These are phyloP conservation scores for Drosophila azteca DNA, from an alignment of 1,140 invertebrate species.

Conservation along the genomic window DNA sequence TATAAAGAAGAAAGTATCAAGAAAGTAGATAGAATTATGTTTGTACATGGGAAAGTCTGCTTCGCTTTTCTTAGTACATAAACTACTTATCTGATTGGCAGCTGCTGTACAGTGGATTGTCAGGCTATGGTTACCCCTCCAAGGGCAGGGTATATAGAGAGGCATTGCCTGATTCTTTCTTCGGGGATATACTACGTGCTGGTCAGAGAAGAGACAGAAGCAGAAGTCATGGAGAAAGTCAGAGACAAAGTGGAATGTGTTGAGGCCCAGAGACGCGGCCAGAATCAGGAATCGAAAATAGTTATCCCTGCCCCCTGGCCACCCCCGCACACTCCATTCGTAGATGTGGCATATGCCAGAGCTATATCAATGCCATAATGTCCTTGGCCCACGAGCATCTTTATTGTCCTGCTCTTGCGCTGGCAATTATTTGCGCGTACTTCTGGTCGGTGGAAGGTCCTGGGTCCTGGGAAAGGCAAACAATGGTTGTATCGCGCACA, in stretches of 20 bases:
- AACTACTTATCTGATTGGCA: no score
- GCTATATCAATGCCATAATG: conserved; percentile 36
- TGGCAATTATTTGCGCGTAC: conserved; percentile 37
- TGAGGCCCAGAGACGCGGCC: conserved; percentile 43
- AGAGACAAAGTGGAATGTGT: conserved; percentile 52
- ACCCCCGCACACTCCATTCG: no score
- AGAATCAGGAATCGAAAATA: conserved; percentile 15
- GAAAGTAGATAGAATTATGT: no score
- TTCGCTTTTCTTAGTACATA: no score
- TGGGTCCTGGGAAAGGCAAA: conserved; percentile 71
- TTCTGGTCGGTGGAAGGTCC: conserved; percentile 18
- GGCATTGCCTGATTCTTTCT: neutral
- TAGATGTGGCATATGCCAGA: conserved; percentile 47
- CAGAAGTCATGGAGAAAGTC: neutral
- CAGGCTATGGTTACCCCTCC: no score
- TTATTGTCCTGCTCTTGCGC: conserved; percentile 30
- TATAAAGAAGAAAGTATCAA: no score
- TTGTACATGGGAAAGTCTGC: no score
- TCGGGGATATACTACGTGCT: conserved; percentile 52
- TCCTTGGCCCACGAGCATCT: conserved; percentile 46
- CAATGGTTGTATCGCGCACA: conserved; percentile 54
- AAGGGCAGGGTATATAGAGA: neutral
- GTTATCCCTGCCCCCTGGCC: neutral
- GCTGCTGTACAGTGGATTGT: no score
- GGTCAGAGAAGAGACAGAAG: conserved; percentile 27